These are phyloP conservation scores for Pangasius krempfi DNA, from an alignment of 2,797 vertebrate genomes.

Conservation along the genomic window DNA sequence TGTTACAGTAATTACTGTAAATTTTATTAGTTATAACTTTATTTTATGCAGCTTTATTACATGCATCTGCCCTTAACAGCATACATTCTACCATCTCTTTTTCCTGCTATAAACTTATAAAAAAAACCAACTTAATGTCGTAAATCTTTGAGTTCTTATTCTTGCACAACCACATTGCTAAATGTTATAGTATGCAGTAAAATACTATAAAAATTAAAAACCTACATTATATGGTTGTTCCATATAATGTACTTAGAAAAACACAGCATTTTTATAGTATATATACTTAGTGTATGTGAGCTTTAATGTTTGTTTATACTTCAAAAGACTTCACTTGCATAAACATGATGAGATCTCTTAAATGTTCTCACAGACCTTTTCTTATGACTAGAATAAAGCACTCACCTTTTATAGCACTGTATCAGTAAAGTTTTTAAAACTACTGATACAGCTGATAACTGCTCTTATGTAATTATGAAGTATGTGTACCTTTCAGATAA, in stretches of 20 bases:
- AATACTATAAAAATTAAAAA: neutral
- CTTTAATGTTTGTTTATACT: neutral
- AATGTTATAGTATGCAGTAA: constrained; percentile 9
- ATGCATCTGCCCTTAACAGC: neutral
- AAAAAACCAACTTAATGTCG: neutral
- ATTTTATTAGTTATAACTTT: constrained; percentile 7
- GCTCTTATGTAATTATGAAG: neutral
- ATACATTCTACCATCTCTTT: neutral
- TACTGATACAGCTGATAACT: neutral
- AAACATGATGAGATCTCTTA: neutral
- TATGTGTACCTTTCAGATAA: neutral
- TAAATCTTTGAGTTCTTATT: constrained; percentile 8
- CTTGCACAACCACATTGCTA: neutral
- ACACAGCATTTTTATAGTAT: neutral
- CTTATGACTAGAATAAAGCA: neutral
- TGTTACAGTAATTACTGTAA: neutral
- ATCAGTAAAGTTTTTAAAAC: neutral
- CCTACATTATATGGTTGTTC: neutral
- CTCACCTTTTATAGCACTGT: neutral
- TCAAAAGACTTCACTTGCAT: neutral
- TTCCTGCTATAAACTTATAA: neutral
- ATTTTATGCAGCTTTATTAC: neutral
- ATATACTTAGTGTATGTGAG: neutral
- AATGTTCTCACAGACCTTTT: neutral
- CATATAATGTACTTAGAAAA: neutral